Evolutionary conservation across 2,888 invertebrate genomes (phyloP), one percentile per base, ranked within the genome.

Genomic region (Hybos culiciformis): DNA sequence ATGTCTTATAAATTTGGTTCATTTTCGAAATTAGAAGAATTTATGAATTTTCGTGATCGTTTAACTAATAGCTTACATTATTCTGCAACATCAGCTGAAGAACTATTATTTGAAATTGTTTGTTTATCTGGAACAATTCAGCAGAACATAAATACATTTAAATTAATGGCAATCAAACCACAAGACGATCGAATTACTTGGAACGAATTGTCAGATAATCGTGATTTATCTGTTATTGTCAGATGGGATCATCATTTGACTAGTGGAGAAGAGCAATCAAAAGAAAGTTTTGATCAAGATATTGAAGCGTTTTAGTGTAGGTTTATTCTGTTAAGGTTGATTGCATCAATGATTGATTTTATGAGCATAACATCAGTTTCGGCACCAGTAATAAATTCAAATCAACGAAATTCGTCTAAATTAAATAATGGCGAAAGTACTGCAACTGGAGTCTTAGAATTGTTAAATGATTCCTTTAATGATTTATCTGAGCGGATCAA

Each of bases 1-100:
- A 80, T 86, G 57, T 86, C 88, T 8, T 94, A 93, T 70, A 92
- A 93, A 60, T 93, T 82, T 66, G 93, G 94, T 11, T 91, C 93
- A 36, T 93, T 93, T 69, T 78, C 82, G 52, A 92, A 93, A 73
- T 75, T 94, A 51, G 78, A 83, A 52, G 93, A 94, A 64, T 84
- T 96, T 61, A 78, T 86, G 56, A 78, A 82, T 57, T 86, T 93
- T 62, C 75, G 83, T 53, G 79, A 81, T 53, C 74, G 84, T 39
- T 68, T 94, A 46, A 80, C 81, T 53, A 80, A 82, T 54, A 93
- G 93, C 50, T 69, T 84, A 44, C 85, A 92, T 67, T 81, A 78
- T 60, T 78, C 73, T 47, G 72, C 69, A 50, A 73, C 71, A 47
- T 76, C 71, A 41, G 74, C 73, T 42, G 90, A 76, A 67, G 74